A percentile compares a stretch with the other conserved stretches of the same genome.
These are phyloP conservation scores for Daboia siamensis DNA, from an alignment of 2,113 vertebrate genomes.

Conservation along the genomic window DNA sequence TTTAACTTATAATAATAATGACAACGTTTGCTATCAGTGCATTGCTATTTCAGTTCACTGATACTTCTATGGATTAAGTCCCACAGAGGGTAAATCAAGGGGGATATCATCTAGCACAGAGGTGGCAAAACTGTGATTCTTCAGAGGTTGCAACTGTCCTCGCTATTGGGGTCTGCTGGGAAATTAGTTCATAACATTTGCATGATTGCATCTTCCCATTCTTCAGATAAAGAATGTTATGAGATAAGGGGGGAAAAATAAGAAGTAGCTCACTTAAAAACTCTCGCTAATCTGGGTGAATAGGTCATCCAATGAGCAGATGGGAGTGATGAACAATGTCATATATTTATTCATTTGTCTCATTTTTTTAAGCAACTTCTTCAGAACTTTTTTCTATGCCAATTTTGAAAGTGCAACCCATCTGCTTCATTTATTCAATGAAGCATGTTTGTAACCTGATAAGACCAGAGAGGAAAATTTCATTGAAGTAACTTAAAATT, in stretches of 20 bases:
- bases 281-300: too few relatives aligned
- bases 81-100: neutral
- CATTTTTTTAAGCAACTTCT: slow-evolving; percentile 27
- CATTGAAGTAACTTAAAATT: slow-evolving; percentile 28
- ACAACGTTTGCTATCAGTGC: neutral
- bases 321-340: neutral
- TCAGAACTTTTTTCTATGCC: slow-evolving; percentile 9
- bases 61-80: neutral
- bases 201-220: neutral
- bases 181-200: neutral
- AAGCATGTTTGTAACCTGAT: slow-evolving; percentile 21
- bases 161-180: neutral
- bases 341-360: neutral
- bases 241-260: neutral
- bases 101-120: neutral
- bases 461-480: neutral
- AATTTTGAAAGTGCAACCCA: slow-evolving; percentile 43
- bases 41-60: neutral
- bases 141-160: neutral
- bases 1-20: too few relatives aligned
- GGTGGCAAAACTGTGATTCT: neutral
- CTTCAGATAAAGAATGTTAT: neutral
- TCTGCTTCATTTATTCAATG: slow-evolving; percentile 30
- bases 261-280: slow-evolving; percentile 26
- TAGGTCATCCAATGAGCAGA: neutral